Evolutionary conservation across 2,888 invertebrate genomes (phyloP), one percentile per base, ranked within the genome.

Genomic region (Drosophila longiperda): DNA sequence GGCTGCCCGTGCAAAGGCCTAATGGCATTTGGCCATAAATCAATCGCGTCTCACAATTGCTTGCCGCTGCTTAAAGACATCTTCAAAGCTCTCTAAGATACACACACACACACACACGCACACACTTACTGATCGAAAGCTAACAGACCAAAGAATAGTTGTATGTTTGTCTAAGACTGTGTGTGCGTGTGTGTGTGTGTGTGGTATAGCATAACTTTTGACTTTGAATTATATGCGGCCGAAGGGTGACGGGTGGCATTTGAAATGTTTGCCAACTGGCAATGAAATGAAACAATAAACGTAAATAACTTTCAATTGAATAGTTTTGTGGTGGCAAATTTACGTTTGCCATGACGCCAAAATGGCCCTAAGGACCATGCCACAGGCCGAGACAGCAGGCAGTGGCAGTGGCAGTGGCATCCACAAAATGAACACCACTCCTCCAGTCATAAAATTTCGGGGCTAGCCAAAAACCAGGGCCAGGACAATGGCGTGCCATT

Each of bases 261-360:
- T 52, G 54, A 78, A 78, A 75, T 75, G 78, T 77, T 81, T 79
- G 81, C 69, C 75, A 77, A 75, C 81, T 81, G 82, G 79, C 73
- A 82, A 73, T 78, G 66, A 79, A 76, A 81, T 82, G 77, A 79
- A 89, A 81, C 83, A 89, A 89, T 90, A 90, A 90, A 87, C 90
- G 82, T 84, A 89, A 90, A 90, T 88, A 86, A 85, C 83, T 90
- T 87, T 81, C 90, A 89, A 89, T 89, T 89, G 90, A 89, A 89
- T 89, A 89, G 90, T 89, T 89, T 82, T 83, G 90, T 80, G 86
- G 83, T 80, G 83, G 80, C 75, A 83, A 89, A 86, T 87, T 81
- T 83, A 86, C 90, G 83, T 75, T 69, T 58, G 75, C 73, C 78
- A 71, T 61, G 71, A 71, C 82, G 83, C 72, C 78, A 72, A 77